Evolutionary conservation across 1,140 invertebrate genomes (phyloP).

Genomic region (Schlechtendalia chinensis): DNA sequence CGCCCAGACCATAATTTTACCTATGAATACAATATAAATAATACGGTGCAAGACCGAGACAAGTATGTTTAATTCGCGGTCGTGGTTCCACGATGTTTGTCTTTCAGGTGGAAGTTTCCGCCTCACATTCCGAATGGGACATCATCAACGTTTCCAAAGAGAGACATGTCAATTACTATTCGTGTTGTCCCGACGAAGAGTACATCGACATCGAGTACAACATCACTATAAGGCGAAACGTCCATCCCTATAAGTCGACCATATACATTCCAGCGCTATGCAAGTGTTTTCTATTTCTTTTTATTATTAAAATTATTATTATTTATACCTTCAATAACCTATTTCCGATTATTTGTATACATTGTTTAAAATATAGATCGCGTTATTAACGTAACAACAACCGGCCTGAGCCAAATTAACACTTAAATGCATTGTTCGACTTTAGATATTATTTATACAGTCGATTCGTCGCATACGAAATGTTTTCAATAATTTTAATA

Average conservation of each 20-base stretch:
- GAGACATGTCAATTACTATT: neutral
- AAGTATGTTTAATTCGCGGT: neutral
- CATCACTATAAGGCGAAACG: slow-evolving; percentile 11
- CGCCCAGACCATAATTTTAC: neutral
- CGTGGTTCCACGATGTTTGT: neutral
- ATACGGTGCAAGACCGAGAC: neutral
- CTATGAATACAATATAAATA: too few relatives aligned
- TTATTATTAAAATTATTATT: too few relatives aligned
- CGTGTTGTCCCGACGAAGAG: slow-evolving; percentile 5
- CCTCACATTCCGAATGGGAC: slow-evolving; percentile 14
- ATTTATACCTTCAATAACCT: too few relatives aligned
- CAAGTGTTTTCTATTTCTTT: neutral
- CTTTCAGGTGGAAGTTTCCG: too few relatives aligned
- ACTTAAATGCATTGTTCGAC: too few relatives aligned
- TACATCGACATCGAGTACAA: slow-evolving; percentile 25
- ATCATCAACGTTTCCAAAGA: neutral
- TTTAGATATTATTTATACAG: too few relatives aligned
- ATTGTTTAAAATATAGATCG: too few relatives aligned
- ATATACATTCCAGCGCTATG: slow-evolving; percentile 38
- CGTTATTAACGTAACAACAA: too few relatives aligned
- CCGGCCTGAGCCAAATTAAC: too few relatives aligned
- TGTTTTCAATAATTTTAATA: too few relatives aligned
- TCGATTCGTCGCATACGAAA: too few relatives aligned
- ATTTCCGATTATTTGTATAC: too few relatives aligned
- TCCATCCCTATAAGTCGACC: slow-evolving; percentile 24